Percentiles rank a stretch among this genome's conserved stretches.
These are phyloP conservation scores for sheep (Ovis aries) DNA, from an alignment of 2,113 vertebrate species.

Conservation along the genomic window ARS-UI_Ramb_v3.0 NC_056070.1:513001-513500, in stretches of 20 bases:
- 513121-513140: neutral
- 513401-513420: neutral
- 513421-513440: neutral
- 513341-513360: neutral
- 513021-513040: neutral
- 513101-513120: neutral
- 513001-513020: neutral
- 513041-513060: neutral
- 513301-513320: neutral
- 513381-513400: neutral
- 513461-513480: neutral
- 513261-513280: neutral
- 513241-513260: neutral
- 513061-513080: neutral
- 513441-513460: neutral
- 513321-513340: neutral
- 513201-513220: neutral
- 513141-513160: neutral
- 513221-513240: neutral
- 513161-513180: neutral
- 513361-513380: neutral
- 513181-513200: neutral
- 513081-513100: neutral
- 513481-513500: neutral
- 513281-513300: neutral